Evolutionary conservation across 2,888 invertebrate genomes (phyloP).

Genomic region (Patella caerulea): DNA sequence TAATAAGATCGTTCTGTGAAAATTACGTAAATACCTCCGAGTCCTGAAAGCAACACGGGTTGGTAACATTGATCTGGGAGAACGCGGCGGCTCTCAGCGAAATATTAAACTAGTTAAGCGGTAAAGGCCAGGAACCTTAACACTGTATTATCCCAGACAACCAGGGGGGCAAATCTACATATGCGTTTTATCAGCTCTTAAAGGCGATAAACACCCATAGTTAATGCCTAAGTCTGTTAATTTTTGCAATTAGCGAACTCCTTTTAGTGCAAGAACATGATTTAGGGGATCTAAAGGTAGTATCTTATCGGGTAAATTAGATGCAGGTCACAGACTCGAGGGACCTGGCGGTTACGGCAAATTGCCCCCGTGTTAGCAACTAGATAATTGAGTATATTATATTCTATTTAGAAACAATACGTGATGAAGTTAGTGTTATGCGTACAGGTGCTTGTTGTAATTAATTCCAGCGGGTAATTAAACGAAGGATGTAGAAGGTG

Average conservation of each 20-base stretch:
- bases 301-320: conserved; percentile 13
- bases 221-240: conserved; percentile 27
- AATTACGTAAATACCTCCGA: not conserved
- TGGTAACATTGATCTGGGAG: not conserved
- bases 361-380: conserved; percentile 2
- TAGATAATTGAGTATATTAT: not conserved
- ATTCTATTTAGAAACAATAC: conserved; percentile 2
- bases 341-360: not conserved
- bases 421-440: conserved; percentile 4
- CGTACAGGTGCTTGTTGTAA: not conserved
- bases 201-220: conserved; percentile 20
- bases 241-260: conserved; percentile 29
- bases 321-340: conserved; percentile 5
- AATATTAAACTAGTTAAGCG: not conserved
- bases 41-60: not conserved
- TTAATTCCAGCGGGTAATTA: conserved; percentile 1
- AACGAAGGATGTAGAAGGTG: too few relatives aligned
- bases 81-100: not conserved
- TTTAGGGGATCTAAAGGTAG: conserved; percentile 18
- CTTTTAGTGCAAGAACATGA: conserved; percentile 23
- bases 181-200: conserved; percentile 15
- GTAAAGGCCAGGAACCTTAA: not conserved
- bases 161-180: not conserved
- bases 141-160: too few relatives aligned
- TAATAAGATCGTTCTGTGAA: not conserved